phyloP scores from a whole-genome alignment of 2,888 invertebrate genomes.

The Trisateles emortualis region DNA sequence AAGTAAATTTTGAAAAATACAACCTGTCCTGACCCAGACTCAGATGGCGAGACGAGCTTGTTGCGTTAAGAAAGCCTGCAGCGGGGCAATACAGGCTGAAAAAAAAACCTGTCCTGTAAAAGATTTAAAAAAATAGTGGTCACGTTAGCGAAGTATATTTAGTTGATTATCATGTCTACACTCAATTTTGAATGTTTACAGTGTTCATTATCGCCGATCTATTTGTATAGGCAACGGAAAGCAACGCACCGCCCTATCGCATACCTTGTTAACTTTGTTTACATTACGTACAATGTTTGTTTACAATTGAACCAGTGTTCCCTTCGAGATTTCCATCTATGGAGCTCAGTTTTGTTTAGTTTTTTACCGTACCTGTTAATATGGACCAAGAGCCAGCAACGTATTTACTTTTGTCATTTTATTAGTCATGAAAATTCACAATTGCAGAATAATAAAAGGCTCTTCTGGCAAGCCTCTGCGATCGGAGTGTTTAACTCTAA shows the following conservation, averaged over 20 bases:
- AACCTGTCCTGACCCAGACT: too few species aligned
- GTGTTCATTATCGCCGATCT: conserved; percentile 59
- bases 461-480: too few species aligned
- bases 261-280: conserved; percentile 49
- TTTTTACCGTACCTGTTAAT: conserved; percentile 27
- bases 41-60: too few species aligned
- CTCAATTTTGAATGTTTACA: conserved; percentile 57
- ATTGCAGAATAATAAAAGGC: too few species aligned
- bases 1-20: too few species aligned
- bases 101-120: not conserved
- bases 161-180: conserved; percentile 47
- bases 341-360: conserved; percentile 24
- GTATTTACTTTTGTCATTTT: too few species aligned
- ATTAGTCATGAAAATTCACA: too few species aligned
- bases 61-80: too few species aligned
- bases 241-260: conserved; percentile 54
- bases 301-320: conserved; percentile 49
- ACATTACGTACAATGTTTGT: conserved; percentile 48
- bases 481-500: too few species aligned
- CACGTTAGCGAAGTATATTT: conserved; percentile 9
- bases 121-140: not conserved
- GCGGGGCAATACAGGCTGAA: not conserved
- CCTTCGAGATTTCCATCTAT: conserved; percentile 44
- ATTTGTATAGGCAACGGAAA: conserved; percentile 56
- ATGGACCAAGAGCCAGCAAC: too few species aligned